A percentile compares a stretch with the other conserved stretches of the same genome.
These are phyloP conservation scores for Hylyphantes graminicola DNA, from an alignment of 1,140 invertebrate species.

Conservation along the genomic window DNA sequence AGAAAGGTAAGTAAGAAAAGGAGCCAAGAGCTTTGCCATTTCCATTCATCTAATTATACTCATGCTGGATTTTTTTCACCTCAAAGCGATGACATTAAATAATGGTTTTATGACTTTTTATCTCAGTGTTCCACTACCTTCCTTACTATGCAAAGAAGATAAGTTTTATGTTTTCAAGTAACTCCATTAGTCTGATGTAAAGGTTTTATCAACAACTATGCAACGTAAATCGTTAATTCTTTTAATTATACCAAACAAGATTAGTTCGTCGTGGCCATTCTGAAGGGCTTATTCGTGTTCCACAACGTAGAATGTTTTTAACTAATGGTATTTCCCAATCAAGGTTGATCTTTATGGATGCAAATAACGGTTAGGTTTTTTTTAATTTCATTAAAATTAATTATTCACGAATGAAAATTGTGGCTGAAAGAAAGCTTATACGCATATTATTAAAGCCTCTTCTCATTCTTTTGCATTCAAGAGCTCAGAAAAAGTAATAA, in stretches of 20 bases:
- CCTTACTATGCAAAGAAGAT: background rate
- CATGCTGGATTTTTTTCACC: slow-evolving; percentile 1
- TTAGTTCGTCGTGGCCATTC: background rate
- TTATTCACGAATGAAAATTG: too few relatives aligned
- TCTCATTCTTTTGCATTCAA: too few relatives aligned
- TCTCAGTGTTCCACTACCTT: slow-evolving; percentile 17
- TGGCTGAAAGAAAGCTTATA: too few relatives aligned
- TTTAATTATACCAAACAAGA: slow-evolving; percentile 24
- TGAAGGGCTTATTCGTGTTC: too few relatives aligned
- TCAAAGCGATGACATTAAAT: slow-evolving; percentile 43
- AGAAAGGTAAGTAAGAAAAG: background rate
- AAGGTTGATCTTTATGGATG: too few relatives aligned
- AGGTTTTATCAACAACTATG: slow-evolving; percentile 20
- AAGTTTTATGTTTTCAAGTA: slow-evolving; percentile 7
- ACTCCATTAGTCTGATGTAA: slow-evolving; percentile 32
- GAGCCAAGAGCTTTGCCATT: slow-evolving; percentile 29
- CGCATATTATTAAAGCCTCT: too few relatives aligned
- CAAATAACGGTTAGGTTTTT: too few relatives aligned
- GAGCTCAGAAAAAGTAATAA: too few relatives aligned
- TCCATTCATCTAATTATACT: slow-evolving; percentile 45
- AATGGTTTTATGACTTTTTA: slow-evolving; percentile 54
- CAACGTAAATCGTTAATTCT: slow-evolving; percentile 23
- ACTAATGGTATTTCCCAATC: too few relatives aligned
- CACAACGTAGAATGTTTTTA: too few relatives aligned
- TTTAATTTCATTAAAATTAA: too few relatives aligned